phyloP scores from a whole-genome alignment of 2,888 invertebrate species.

The Oeneis ivallda region DNA sequence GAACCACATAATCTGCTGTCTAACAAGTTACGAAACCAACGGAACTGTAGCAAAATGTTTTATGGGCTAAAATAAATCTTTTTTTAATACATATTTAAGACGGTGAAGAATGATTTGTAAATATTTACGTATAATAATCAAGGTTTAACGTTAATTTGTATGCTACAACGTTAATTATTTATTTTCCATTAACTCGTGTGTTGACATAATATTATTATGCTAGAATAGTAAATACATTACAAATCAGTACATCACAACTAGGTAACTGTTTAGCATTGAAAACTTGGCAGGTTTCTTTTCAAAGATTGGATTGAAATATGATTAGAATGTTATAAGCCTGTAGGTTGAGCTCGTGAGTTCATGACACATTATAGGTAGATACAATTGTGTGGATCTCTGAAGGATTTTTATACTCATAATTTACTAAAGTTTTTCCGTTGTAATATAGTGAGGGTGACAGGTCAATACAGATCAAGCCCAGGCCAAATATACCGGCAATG shows the following conservation, averaged over 20 bases:
- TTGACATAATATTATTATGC: conserved; percentile 2
- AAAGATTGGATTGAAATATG: not conserved
- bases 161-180: conserved; percentile 14
- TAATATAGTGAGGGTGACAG: too few species aligned
- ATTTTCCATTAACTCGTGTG: conserved; percentile 9
- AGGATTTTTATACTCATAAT: not conserved
- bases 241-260: conserved; percentile 2
- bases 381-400: not conserved
- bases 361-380: not conserved
- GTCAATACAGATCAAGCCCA: too few species aligned
- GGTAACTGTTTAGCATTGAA: not conserved
- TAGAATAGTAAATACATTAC: not conserved
- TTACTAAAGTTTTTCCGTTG: too few species aligned
- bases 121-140: not conserved
- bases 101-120: not conserved
- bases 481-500: too few species aligned
- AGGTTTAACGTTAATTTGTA: conserved; percentile 12
- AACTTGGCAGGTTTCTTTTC: conserved; percentile 6
- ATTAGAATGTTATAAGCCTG: conserved; percentile 12
- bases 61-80: not conserved
- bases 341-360: conserved; percentile 3
- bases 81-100: not conserved
- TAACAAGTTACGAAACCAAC: too few species aligned
- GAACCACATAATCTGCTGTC: too few species aligned
- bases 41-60: not conserved